These are phyloP conservation scores for Orgyia antiqua DNA, from an alignment of 2,888 invertebrate species.

Conservation along the genomic window DNA sequence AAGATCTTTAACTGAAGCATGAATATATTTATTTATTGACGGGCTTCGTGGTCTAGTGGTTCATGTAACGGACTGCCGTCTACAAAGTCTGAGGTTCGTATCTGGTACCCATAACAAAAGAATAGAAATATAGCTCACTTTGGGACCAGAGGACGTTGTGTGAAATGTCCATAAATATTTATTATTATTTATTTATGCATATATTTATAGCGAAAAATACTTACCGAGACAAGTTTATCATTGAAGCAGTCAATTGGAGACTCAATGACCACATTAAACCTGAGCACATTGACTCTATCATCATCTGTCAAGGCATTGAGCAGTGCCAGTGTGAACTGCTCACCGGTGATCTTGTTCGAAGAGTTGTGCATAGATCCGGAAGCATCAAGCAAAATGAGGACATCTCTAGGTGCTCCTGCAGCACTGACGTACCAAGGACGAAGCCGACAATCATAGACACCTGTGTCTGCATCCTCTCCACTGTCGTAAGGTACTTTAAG, in stretches of 20 bases:
- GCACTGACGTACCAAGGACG: conserved; percentile 70
- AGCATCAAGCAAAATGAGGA: conserved; percentile 60
- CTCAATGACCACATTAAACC: conserved; percentile 52
- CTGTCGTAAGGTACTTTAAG: conserved; percentile 26
- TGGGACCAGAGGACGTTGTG: too few relatives aligned
- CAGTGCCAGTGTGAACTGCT: conserved; percentile 52
- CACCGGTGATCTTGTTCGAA: conserved; percentile 49
- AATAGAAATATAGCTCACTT: too few relatives aligned
- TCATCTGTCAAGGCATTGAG: conserved; percentile 68
- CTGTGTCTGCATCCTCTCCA: conserved; percentile 32
- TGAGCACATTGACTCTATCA: conserved; percentile 62
- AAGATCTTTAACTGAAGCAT: too few relatives aligned
- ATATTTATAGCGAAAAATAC: too few relatives aligned
- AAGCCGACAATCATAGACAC: conserved; percentile 63
- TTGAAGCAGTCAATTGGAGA: conserved; percentile 62
- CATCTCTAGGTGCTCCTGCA: conserved; percentile 60
- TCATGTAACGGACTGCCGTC: too few relatives aligned
- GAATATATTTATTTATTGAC: too few relatives aligned
- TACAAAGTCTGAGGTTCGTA: too few relatives aligned
- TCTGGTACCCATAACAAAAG: too few relatives aligned
- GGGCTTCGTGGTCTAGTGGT: too few relatives aligned
- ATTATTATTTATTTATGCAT: too few relatives aligned
- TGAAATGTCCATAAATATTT: too few relatives aligned
- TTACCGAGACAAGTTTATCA: conserved; percentile 59
- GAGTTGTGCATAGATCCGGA: conserved; percentile 68